A percentile compares a stretch with the other conserved stretches of the same genome.
These are phyloP conservation scores for Trinorchestia longiramus DNA, from an alignment of 1,140 invertebrate species.

Conservation along the genomic window DNA sequence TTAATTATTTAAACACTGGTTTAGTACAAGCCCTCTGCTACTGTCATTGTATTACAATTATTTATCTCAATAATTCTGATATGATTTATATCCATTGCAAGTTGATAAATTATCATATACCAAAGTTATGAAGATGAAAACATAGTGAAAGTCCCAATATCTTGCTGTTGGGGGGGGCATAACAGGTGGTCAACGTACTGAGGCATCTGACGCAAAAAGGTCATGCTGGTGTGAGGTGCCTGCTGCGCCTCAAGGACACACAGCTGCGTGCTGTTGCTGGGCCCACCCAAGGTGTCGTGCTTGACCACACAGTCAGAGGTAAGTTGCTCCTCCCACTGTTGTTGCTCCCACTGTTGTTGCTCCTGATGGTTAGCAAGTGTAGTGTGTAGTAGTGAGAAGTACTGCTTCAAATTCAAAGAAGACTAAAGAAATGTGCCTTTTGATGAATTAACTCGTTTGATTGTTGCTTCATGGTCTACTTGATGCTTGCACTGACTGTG, in stretches of 20 bases:
- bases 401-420: not conserved
- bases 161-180: not conserved
- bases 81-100: too few relatives aligned
- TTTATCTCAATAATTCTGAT: too few relatives aligned
- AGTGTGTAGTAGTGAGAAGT: not conserved
- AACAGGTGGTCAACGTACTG: constrained; percentile 15
- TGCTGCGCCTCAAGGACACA: not conserved
- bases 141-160: not conserved
- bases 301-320: not conserved
- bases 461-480: not conserved
- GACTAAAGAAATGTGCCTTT: not conserved
- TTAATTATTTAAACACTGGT: too few relatives aligned
- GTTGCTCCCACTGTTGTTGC: not conserved
- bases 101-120: not conserved
- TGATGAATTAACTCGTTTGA: not conserved
- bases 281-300: not conserved
- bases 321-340: not conserved
- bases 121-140: not conserved
- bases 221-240: not conserved
- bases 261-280: not conserved
- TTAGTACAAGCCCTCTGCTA: too few relatives aligned
- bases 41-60: too few relatives aligned
- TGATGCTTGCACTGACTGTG: not conserved
- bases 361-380: not conserved
- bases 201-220: constrained; percentile 23